Evolutionary conservation across 2,888 invertebrate species (phyloP).

Genomic region (Callyntrura sp.): DNA sequence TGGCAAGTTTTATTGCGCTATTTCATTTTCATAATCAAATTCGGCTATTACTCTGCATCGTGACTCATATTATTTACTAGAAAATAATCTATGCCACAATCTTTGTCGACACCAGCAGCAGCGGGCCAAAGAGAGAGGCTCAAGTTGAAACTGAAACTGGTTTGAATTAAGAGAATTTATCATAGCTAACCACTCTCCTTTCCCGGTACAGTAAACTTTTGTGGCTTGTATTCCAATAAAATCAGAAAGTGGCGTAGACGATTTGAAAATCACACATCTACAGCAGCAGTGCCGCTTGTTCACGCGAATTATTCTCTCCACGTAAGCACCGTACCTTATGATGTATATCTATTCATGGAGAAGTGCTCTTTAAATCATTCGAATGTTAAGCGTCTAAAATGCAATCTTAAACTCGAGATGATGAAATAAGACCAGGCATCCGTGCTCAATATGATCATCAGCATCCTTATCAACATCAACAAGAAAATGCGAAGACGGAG

Average conservation of each 20-base stretch:
- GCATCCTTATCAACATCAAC: neutral
- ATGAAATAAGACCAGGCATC: neutral
- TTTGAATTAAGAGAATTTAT: neutral
- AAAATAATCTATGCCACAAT: neutral
- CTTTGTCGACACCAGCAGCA: too few relatives aligned
- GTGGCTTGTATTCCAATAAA: constrained; percentile 48
- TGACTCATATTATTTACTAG: neutral
- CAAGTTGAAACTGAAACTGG: neutral
- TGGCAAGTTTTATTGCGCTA: constrained; percentile 32
- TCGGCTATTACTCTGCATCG: constrained; percentile 7
- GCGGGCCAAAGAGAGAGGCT: too few relatives aligned
- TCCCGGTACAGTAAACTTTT: constrained; percentile 7
- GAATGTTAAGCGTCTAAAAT: constrained; percentile 58
- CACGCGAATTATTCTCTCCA: neutral
- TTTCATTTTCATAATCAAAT: constrained; percentile 41
- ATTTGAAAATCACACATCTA: constrained; percentile 8
- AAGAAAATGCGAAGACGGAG: constrained; percentile 34
- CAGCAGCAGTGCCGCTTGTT: neutral
- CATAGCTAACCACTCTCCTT: neutral
- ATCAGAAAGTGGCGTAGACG: constrained; percentile 59
- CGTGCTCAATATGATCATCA: neutral
- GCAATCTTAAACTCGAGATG: constrained; percentile 15
- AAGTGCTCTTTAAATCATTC: constrained; percentile 44
- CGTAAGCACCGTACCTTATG: neutral
- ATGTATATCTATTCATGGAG: neutral